Base-by-base conservation (phyloP, 2,888 invertebrate genomes). In the Nysson spinosus region DNA sequence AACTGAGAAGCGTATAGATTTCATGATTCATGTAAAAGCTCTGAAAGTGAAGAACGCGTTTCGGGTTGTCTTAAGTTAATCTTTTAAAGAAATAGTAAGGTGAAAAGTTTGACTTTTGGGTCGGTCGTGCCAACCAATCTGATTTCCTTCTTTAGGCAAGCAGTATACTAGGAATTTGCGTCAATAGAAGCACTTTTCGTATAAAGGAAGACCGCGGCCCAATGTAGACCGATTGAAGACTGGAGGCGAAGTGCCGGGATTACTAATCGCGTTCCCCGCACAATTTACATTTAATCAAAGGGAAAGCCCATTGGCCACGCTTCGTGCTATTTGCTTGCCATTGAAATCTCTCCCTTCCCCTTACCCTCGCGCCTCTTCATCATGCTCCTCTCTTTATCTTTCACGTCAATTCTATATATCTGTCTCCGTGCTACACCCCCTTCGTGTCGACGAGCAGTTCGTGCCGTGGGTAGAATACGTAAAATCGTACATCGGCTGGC, bases 201-300 rank as follows among this genome's bases (percentile, higher is more conserved):
- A 22, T 32, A 54, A 55, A 58, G 50, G 46, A 63, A 50, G 26
- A 55, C 50, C 26, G 50, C 35, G 49, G 39, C 35, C 39, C 42
- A 34, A 43, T 46, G 44, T 51, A 46, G 42, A 61, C 40, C 68
- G 75, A 72, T 73, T 63, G 68, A 73, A 75, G 72, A 68, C 55
- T 37, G 58, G 49, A 52, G 52, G 72, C 76, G 70, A 80, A 83
- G 80, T 81, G 79, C 74, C 78, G 72, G 75, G 78, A 79, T 81
- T 81, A 81, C 83, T 85, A 85, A 85, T 86, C 85, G 83, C 81
- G 81, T 84, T 84, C 76, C 74, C 83, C 83, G 78, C 83, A 83
- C 84, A 82, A 86, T 86, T 85, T 85, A 84, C 86, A 85, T 86
- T 86, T 85, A 85, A 86, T 86, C 85, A 85, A 86, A 85, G 83